Evolutionary conservation across 2,888 invertebrate species (phyloP).

Genomic region (Hirtodrosophila trivittata): DNA sequence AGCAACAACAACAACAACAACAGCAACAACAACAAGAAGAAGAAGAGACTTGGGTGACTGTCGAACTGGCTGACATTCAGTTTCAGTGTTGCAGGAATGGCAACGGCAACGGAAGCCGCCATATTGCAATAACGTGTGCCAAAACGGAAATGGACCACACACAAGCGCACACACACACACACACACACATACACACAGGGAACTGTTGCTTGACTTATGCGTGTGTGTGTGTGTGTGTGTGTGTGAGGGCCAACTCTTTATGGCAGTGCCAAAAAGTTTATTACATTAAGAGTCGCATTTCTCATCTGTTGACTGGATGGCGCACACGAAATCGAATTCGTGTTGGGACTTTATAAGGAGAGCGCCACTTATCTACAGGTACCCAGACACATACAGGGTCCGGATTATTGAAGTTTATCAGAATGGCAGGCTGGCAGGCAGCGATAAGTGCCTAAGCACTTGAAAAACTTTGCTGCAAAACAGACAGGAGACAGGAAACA

Average conservation of each 20-base stretch:
- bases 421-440: conserved; percentile 58
- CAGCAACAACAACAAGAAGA: conserved; percentile 7
- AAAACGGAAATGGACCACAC: conserved; percentile 65
- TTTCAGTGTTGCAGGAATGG: conserved; percentile 48
- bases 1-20: conserved; percentile 13
- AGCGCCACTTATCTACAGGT: conserved; percentile 68
- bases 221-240: conserved; percentile 6
- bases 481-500: conserved; percentile 7
- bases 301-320: conserved; percentile 41
- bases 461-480: conserved; percentile 61
- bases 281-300: conserved; percentile 59
- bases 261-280: conserved; percentile 60
- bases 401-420: conserved; percentile 75
- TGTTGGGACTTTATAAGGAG: conserved; percentile 57
- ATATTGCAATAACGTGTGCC: conserved; percentile 76
- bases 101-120: conserved; percentile 71
- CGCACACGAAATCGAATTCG: conserved; percentile 67
- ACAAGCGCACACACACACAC: conserved; percentile 24
- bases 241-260: conserved; percentile 60
- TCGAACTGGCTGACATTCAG: conserved; percentile 56
- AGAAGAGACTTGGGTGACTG: conserved; percentile 16
- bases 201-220: conserved; percentile 58
- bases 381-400: conserved; percentile 38
- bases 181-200: conserved; percentile 7
- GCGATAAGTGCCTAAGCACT: conserved; percentile 75